Percentiles rank a stretch among this genome's conserved stretches.
phyloP scores from a whole-genome alignment of 2,888 invertebrate genomes.

The Miltochrista miniata region DNA sequence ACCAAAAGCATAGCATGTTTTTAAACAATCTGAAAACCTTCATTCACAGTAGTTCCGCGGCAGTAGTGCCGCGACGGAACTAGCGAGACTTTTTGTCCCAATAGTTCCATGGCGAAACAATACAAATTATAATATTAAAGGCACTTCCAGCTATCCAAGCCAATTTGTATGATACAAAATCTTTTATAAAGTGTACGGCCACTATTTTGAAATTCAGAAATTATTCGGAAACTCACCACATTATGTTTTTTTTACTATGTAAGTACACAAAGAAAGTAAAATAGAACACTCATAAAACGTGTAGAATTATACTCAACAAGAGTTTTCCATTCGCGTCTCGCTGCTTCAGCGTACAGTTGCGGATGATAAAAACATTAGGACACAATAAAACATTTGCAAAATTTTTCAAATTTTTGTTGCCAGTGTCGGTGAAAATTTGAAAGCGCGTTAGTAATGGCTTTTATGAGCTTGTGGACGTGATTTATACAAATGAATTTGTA shows the following conservation, averaged over 20 bases:
- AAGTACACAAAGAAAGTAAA: constrained; percentile 5
- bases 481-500: constrained; percentile 61
- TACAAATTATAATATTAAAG: no score
- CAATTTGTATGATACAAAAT: no score
- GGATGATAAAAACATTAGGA: constrained; percentile 53
- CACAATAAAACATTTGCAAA: constrained; percentile 63
- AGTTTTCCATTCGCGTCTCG: constrained; percentile 63
- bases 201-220: no score
- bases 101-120: no score
- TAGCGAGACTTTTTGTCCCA: no score
- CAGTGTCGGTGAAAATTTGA: constrained; percentile 56
- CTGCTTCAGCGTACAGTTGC: constrained; percentile 33
- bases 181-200: no score
- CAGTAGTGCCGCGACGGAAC: no score
- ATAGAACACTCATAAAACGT: constrained; percentile 13
- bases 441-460: constrained; percentile 55
- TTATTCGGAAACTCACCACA: no score
- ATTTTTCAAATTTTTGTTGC: constrained; percentile 58
- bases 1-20: no score
- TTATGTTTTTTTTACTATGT: not conserved
- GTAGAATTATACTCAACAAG: constrained; percentile 46
- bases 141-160: no score
- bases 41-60: no score
- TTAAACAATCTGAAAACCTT: no score
- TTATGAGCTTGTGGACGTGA: constrained; percentile 59